Evolutionary conservation across 2,888 invertebrate species (phyloP).

Genomic region (Athalia circularis): DNA sequence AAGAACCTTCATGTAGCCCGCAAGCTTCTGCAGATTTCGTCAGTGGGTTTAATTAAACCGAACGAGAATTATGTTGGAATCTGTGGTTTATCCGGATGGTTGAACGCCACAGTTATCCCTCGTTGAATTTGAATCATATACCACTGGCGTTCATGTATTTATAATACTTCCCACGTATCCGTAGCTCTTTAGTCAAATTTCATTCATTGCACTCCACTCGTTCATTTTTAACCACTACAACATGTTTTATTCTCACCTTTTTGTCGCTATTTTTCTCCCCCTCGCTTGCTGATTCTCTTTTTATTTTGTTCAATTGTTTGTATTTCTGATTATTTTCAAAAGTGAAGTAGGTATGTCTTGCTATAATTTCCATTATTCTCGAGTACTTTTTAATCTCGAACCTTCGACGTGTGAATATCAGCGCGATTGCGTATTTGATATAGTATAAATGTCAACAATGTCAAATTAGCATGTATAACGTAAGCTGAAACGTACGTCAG

Average conservation of each 20-base stretch:
- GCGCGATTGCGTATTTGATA: too few relatives aligned
- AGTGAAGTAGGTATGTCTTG: too few relatives aligned
- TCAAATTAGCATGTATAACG: too few relatives aligned
- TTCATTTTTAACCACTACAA: too few relatives aligned
- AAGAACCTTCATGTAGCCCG: background rate
- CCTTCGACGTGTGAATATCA: too few relatives aligned
- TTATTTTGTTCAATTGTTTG: too few relatives aligned
- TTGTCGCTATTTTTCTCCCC: background rate
- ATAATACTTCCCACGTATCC: background rate
- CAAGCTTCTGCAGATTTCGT: constrained; percentile 28
- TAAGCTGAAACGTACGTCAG: too few relatives aligned
- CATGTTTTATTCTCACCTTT: background rate
- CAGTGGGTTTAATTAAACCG: constrained; percentile 45
- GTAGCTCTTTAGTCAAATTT: background rate
- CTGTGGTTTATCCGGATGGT: constrained; percentile 26
- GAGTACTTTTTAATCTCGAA: too few relatives aligned
- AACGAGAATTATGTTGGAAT: constrained; percentile 35
- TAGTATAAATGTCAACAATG: too few relatives aligned
- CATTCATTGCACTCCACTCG: background rate
- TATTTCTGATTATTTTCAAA: too few relatives aligned
- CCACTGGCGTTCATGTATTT: background rate
- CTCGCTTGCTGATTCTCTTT: too few relatives aligned
- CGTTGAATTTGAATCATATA: constrained; percentile 28
- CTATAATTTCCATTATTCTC: too few relatives aligned
- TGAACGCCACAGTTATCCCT: constrained; percentile 13